Evolutionary conservation across 2,888 invertebrate genomes (phyloP).

Genomic region (Tachina fera): DNA sequence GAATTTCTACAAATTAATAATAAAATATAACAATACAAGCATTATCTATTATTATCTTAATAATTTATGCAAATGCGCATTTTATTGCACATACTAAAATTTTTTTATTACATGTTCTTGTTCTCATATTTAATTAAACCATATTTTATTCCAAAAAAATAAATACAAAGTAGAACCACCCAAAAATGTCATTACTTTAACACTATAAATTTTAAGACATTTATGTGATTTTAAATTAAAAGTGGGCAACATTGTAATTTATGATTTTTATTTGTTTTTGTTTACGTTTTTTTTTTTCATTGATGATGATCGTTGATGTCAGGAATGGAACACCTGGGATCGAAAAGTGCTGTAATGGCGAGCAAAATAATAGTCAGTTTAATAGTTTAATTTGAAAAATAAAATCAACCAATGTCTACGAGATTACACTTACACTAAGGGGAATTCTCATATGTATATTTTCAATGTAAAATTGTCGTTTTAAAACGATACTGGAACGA

Average conservation of each 20-base stretch:
- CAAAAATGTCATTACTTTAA: conserved; percentile 44
- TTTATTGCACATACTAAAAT: neutral
- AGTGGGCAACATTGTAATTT: conserved; percentile 43
- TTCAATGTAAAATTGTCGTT: no score
- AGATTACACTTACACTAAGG: no score
- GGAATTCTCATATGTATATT: no score
- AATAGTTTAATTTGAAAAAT: no score
- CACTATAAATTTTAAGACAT: conserved; percentile 41
- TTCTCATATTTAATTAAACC: conserved; percentile 10
- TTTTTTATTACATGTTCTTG: conserved; percentile 18
- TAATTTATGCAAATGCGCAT: conserved; percentile 13
- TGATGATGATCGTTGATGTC: neutral
- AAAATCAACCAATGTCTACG: no score
- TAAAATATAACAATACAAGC: neutral
- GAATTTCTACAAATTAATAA: neutral
- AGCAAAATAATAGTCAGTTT: no score
- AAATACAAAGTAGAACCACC: conserved; percentile 29
- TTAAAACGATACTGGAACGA: no score
- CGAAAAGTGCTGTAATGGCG: neutral
- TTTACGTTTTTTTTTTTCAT: neutral
- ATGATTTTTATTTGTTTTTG: conserved; percentile 18
- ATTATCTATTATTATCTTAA: conserved; percentile 36
- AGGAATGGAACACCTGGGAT: neutral
- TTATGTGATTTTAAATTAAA: conserved; percentile 33
- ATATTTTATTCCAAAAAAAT: conserved; percentile 20